Percentiles rank a stretch among this genome's conserved stretches.
phyloP scores from a whole-genome alignment of 1,140 invertebrate genomes.

The Chelonus insularis region DNA sequence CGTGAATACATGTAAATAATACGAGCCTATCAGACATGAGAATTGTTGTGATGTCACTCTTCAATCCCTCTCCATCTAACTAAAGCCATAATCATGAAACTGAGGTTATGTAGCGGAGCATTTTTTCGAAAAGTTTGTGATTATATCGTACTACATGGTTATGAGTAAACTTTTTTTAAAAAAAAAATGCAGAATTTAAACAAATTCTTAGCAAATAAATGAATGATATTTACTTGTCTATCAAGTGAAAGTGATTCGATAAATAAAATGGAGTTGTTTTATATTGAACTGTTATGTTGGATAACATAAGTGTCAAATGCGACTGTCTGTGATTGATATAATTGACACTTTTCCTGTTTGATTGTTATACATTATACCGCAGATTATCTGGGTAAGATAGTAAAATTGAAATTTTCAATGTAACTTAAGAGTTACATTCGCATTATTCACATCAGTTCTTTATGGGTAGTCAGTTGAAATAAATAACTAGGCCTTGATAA shows the following conservation, averaged over 20 bases:
- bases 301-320: background rate
- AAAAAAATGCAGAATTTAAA: background rate
- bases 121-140: background rate
- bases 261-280: background rate
- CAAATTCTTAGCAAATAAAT: background rate
- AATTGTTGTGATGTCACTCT: background rate
- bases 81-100: background rate
- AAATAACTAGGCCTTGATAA: too few relatives aligned
- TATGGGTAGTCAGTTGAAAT: too few relatives aligned
- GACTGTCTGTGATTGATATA: background rate
- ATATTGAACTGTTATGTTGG: background rate
- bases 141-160: background rate
- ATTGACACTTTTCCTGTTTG: too few relatives aligned
- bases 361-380: too few relatives aligned
- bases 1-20: background rate
- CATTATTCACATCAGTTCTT: too few relatives aligned
- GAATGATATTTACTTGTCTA: background rate
- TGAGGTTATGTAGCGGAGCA: slow-evolving; percentile 3
- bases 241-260: background rate
- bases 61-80: background rate
- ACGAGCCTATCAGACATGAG: background rate
- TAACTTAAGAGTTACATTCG: too few relatives aligned
- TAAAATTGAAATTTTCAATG: too few relatives aligned
- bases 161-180: background rate
- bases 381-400: too few relatives aligned